Percentiles rank a stretch among this genome's conserved stretches.
These are phyloP conservation scores for Drosophila equinoxialis DNA, from an alignment of 1,140 invertebrate genomes.

Conservation along the genomic window DNA sequence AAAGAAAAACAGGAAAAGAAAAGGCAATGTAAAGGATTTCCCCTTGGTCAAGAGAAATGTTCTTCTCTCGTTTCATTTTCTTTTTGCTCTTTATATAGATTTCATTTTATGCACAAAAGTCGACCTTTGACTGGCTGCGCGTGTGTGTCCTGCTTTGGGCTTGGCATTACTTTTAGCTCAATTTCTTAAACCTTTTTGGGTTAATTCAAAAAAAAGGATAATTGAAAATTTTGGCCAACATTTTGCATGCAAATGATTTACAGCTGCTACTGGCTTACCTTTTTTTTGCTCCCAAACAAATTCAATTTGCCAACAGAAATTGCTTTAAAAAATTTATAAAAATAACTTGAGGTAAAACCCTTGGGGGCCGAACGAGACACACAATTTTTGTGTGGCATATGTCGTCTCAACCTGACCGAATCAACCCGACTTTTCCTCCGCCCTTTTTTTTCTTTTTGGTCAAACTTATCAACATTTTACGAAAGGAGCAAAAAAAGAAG, in stretches of 20 bases:
- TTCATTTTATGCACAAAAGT: constrained; percentile 55
- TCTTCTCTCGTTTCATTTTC: constrained; percentile 51
- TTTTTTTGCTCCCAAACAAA: constrained; percentile 30
- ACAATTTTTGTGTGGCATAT: constrained; percentile 32
- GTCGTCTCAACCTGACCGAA: constrained; percentile 24
- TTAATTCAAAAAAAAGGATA: constrained; percentile 63
- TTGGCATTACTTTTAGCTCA: constrained; percentile 46
- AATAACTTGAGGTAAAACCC: constrained; percentile 44
- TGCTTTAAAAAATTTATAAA: constrained; percentile 64
- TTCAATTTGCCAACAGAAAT: constrained; percentile 42
- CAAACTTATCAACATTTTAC: constrained; percentile 9
- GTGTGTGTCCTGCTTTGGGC: constrained; percentile 20
- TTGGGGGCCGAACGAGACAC: constrained; percentile 14
- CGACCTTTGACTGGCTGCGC: constrained; percentile 54
- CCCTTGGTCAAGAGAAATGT: constrained; percentile 48
- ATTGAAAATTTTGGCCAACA: constrained; percentile 56
- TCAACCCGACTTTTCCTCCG: background rate
- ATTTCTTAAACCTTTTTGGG: constrained; percentile 58
- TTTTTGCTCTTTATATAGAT: constrained; percentile 20
- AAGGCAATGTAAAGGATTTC: constrained; percentile 74
- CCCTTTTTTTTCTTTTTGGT: background rate
- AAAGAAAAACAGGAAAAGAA: constrained; percentile 29
- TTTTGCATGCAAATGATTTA: constrained; percentile 61
- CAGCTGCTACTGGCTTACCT: constrained; percentile 40
- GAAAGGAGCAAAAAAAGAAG: background rate